Evolutionary conservation across 1,140 invertebrate species (phyloP), one percentile per base, ranked within the genome.

Genomic region (Rhagoletis pomonella): DNA sequence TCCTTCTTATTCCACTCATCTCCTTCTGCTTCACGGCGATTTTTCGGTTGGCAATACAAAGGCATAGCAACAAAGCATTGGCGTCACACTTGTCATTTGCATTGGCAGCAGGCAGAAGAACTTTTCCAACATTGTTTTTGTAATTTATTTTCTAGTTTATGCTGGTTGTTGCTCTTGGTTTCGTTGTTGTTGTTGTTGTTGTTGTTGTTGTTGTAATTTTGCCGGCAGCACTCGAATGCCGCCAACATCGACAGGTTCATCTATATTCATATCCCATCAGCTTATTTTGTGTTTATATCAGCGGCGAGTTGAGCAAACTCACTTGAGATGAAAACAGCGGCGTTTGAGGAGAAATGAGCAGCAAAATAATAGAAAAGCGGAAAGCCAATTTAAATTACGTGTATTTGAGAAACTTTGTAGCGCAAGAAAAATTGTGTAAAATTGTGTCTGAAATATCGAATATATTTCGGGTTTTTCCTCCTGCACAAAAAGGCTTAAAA

Each of bases 191-290:
- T 7, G n/a, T 64, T 64, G 62, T 64, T 64, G n/a, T 64, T 64
- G 62, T 64, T 0, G 60, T 4, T 62, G 17, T 62, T 17, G 14
- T 5, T 42, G 64, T 67, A n/a, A 4, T 73, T 73, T 73, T 47
- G 4, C 42, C 67, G 42, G 67, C 14, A 47, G 17, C 50, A 10
- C 50, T 55, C 5, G 50, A 7, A 10, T 55, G 50, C 50, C 67
- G 17, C 67, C 67, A 29, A 29, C 29, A 73, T 73, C 44, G 42
- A 73, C 44, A 17, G 42, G 12, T 73, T 73, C 67, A 73, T 44
- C 67, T 47, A n/a, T 73, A 73, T 73, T 73, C 39, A 73, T 29
- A 29, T 73, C 67, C 42, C 67, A 73, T 47, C 67, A n/a, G 67
- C 67, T 73, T 73, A 73, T 47, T 73, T 73, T 14, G 39, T 29